Evolutionary conservation across 2,888 invertebrate species (phyloP).

Genomic region (Drosophila borealis): DNA sequence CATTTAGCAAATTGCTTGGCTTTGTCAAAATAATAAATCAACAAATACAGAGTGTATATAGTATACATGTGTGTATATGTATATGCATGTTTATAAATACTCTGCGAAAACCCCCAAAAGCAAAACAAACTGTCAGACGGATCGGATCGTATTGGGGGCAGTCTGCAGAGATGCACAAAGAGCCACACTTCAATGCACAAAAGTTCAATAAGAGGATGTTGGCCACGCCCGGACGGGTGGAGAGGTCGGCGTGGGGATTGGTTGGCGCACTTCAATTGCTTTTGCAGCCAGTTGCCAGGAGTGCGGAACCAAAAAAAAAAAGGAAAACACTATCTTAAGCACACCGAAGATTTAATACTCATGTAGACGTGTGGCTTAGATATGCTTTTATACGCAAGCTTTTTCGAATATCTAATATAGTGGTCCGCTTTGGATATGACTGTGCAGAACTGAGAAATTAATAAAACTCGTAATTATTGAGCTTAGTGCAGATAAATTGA

Average conservation of each 20-base stretch:
- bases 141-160: conserved; percentile 31
- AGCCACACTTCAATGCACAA: conserved; percentile 76
- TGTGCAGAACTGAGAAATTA: too few species aligned
- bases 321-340: not conserved
- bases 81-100: conserved; percentile 20
- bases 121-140: conserved; percentile 53
- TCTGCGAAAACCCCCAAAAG: conserved; percentile 36
- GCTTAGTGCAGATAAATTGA: too few species aligned
- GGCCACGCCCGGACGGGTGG: conserved; percentile 24
- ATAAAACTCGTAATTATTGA: too few species aligned
- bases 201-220: conserved; percentile 73
- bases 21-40: conserved; percentile 80
- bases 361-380: too few species aligned
- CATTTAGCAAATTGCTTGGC: conserved; percentile 78
- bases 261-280: conserved; percentile 53
- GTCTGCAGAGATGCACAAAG: conserved; percentile 66
- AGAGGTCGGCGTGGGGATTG: not conserved
- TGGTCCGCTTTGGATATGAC: too few species aligned
- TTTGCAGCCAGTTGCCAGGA: conserved; percentile 32
- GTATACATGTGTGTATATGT: not conserved
- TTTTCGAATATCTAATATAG: too few species aligned
- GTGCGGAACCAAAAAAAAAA: conserved; percentile 27
- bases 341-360: too few species aligned
- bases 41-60: conserved; percentile 51
- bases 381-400: too few species aligned